A percentile compares a stretch with the other conserved stretches of the same genome.
Conservation (phyloP, 2,797 vertebrate species). For the Fundulus diaphanus region DNA sequence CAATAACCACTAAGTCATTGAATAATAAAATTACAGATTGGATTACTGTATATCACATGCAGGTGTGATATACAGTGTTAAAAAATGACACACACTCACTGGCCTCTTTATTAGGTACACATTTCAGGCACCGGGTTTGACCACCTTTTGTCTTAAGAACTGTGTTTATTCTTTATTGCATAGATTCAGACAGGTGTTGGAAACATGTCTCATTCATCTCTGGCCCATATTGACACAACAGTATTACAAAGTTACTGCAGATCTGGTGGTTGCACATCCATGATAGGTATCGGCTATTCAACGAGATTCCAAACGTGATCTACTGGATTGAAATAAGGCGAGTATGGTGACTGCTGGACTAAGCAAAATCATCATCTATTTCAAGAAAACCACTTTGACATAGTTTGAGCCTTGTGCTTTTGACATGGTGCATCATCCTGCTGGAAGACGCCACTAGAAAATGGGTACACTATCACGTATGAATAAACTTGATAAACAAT, state of each 20-base stretch:
- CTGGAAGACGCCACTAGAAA: no score
- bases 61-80: not conserved
- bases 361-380: no score
- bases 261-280: not conserved
- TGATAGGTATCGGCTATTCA: not conserved
- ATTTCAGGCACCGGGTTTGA: not conserved
- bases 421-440: no score
- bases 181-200: not conserved
- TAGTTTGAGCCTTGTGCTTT: no score
- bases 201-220: no score
- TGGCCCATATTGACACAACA: not conserved
- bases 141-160: not conserved
- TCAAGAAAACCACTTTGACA: no score
- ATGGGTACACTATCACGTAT: no score
- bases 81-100: not conserved
- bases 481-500: no score
- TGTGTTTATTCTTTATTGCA: not conserved
- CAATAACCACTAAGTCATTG: no score
- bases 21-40: no score
- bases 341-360: no score
- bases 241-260: not conserved
- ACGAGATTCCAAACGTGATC: not conserved
- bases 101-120: not conserved
- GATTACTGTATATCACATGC: not conserved
- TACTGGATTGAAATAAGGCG: no score